Conservation (phyloP, 2,888 invertebrate species). For the Parascotia fuliginaria region DNA sequence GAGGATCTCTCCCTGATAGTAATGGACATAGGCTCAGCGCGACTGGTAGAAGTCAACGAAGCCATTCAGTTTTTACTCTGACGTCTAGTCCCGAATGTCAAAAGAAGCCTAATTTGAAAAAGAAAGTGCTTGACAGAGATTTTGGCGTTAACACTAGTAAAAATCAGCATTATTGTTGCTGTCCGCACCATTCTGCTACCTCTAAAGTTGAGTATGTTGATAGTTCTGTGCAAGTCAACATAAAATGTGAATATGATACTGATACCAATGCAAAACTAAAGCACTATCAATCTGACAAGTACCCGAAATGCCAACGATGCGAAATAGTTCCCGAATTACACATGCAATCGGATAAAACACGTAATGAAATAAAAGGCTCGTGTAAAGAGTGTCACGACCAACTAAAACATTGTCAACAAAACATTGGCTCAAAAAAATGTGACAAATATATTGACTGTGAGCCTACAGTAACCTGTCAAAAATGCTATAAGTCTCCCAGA, state of each 20-base stretch:
- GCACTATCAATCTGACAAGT: conserved; percentile 7
- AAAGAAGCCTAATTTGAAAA: conserved; percentile 59
- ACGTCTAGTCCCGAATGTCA: conserved; percentile 67
- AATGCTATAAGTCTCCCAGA: conserved; percentile 2
- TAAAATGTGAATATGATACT: conserved; percentile 44
- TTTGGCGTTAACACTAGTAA: conserved; percentile 52
- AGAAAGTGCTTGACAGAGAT: conserved; percentile 55
- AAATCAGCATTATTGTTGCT: conserved; percentile 64
- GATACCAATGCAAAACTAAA: conserved; percentile 19
- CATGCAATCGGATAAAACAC: conserved; percentile 39
- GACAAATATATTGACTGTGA: neutral
- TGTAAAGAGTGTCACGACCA: conserved; percentile 1
- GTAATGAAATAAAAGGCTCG: conserved; percentile 14
- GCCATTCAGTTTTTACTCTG: conserved; percentile 78
- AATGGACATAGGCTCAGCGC: conserved; percentile 44
- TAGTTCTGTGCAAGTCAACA: conserved; percentile 70
- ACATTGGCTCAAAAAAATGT: conserved; percentile 2
- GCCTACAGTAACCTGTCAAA: neutral
- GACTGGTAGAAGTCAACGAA: conserved; percentile 60
- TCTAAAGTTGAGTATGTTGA: conserved; percentile 58
- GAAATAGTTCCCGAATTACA: conserved; percentile 19
- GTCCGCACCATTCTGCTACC: conserved; percentile 55
- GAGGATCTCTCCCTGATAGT: conserved; percentile 56
- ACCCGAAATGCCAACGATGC: conserved; percentile 26
- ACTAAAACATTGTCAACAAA: neutral